Base-by-base conservation (phyloP, 1,140 invertebrate species). In the Meteorus sp. region DNA sequence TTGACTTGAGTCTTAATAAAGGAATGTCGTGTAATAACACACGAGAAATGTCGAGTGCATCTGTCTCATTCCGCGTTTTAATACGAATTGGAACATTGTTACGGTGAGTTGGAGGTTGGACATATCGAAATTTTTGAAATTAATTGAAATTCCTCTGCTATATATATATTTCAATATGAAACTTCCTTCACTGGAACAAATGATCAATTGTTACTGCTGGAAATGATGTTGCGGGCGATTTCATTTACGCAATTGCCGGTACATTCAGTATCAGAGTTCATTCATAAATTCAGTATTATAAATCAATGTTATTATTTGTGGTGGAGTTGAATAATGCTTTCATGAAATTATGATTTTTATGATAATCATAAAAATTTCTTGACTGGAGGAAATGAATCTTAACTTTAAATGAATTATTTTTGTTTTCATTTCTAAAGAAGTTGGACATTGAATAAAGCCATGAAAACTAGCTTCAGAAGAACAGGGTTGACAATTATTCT, bases 1-100 rank as follows among this genome's bases (percentile, higher is more conserved):
- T n/a, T 27, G n/a, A 13, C 9, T 44, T 43, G 53, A 45, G 15
- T n/a, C 33, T 44, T 56, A 56, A 47, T 56, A 45, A 45, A 44
- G 25, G 17, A 45, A 45, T 31, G 15, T 31, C 20, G 22, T 17
- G 35, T 1, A 22, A 23, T 27, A 15, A 22, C 35, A 23, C 15
- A 25, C 23, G 22, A 54, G 43, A 39, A 22, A 11, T 13, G 29
- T 54, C 52, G 8, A 27, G 37, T 41, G 22, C 41, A 45, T 56
- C 23, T 56, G 53, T 45, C 27, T 20, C 29, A 8, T n/a, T n/a
- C n/a, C n/a, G 13, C 2, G 35, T 27, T 39, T 27, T 56, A 45
- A 31, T 56, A 39, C 41, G 25, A 45, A 56, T 45, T 17, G 29
- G 15, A 29, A 45, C n/a, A n/a, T n/a, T n/a, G n/a, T n/a, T 55